phyloP scores from a whole-genome alignment of 2,888 invertebrate genomes.

The Lasioglossum oenotherae region DNA sequence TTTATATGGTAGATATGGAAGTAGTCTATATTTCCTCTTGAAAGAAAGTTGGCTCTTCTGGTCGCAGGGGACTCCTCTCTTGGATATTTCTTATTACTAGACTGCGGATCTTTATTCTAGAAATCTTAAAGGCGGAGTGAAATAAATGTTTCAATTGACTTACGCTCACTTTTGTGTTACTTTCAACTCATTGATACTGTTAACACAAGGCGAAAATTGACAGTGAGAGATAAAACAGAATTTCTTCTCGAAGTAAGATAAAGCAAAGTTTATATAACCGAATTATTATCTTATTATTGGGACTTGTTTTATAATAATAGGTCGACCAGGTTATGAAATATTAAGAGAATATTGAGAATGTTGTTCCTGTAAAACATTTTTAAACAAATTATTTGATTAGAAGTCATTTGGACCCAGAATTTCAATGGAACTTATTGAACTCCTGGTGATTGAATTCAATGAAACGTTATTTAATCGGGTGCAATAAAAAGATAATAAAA shows the following conservation, averaged over 20 bases:
- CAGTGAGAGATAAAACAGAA: not conserved
- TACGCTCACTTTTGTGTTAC: not conserved
- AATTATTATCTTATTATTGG: not conserved
- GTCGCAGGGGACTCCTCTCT: not conserved
- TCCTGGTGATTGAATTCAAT: no score
- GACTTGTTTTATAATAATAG: not conserved
- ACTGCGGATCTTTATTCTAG: not conserved
- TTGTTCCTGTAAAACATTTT: not conserved
- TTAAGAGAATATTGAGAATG: not conserved
- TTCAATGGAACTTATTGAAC: no score
- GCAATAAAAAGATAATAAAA: no score
- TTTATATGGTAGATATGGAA: not conserved
- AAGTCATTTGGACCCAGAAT: no score
- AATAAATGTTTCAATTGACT: not conserved
- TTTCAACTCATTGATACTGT: not conserved
- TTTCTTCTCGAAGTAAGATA: not conserved
- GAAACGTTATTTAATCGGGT: no score
- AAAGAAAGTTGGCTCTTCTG: not conserved
- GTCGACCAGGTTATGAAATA: not conserved
- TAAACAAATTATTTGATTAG: not conserved
- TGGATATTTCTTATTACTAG: slow-evolving; percentile 2
- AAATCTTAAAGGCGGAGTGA: not conserved
- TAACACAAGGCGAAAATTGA: not conserved
- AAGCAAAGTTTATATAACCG: no score
- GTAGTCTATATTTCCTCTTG: not conserved